Conservation (phyloP, 2,113 vertebrate species). For the Chinchilla lanigera region DNA sequence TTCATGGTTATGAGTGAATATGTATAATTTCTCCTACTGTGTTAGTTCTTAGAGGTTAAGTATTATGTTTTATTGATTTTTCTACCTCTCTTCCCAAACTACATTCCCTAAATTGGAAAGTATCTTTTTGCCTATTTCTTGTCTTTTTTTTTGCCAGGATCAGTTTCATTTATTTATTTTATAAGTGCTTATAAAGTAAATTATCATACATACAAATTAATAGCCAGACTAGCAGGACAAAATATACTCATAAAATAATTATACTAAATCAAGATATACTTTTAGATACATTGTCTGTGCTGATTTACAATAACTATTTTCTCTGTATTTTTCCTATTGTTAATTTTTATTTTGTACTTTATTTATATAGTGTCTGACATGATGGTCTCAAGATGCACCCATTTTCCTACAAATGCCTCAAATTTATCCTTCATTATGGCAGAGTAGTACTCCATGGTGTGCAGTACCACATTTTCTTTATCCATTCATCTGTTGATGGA, state of each 20-base stretch:
- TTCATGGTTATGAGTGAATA: not conserved
- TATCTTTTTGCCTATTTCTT: not conserved
- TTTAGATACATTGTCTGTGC: not conserved
- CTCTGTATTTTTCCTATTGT: not conserved
- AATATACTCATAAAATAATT: not conserved
- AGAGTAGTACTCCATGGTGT: not conserved
- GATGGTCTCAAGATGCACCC: not conserved
- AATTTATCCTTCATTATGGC: not conserved
- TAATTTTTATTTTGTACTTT: not conserved
- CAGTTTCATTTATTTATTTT: not conserved
- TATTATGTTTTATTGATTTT: constrained; percentile 4
- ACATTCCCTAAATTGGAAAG: not conserved
- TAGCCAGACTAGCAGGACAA: not conserved
- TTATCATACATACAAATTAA: not conserved
- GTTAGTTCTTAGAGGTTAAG: not conserved
- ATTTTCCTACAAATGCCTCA: not conserved
- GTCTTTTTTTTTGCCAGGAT: not conserved
- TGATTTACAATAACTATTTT: not conserved
- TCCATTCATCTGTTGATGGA: not conserved
- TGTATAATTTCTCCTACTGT: not conserved
- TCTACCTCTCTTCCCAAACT: not conserved
- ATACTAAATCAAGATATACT: not conserved
- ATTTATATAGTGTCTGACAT: not conserved
- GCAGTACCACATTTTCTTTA: not conserved
- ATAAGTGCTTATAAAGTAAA: not conserved